These are phyloP conservation scores for Ceratosolen solmsi DNA, from an alignment of 1,140 invertebrate species.

Conservation along the genomic window DNA sequence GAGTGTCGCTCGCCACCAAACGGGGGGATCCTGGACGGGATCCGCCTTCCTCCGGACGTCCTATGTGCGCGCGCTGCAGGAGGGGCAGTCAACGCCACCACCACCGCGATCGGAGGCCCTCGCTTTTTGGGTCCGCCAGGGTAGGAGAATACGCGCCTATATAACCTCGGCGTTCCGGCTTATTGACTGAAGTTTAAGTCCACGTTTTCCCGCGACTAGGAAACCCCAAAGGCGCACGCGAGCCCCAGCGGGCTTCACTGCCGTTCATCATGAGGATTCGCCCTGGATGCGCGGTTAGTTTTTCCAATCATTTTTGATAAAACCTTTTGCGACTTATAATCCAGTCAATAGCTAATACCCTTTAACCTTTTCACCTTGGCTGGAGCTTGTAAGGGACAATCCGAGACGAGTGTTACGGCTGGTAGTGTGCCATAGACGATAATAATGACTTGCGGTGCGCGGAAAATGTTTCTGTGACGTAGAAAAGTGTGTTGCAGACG, in stretches of 20 bases:
- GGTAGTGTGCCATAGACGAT: neutral
- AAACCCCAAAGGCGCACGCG: conserved; percentile 29
- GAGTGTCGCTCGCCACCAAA: neutral
- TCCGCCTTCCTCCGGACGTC: conserved; percentile 52
- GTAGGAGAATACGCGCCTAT: conserved; percentile 72
- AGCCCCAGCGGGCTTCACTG: conserved; percentile 42
- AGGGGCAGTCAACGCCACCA: neutral
- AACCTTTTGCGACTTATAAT: too few species aligned
- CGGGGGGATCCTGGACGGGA: conserved; percentile 4
- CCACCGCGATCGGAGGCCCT: neutral
- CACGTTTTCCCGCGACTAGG: conserved; percentile 64
- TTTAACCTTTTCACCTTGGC: neutral
- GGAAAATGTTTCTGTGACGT: neutral
- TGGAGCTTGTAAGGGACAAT: too few species aligned
- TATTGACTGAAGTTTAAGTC: conserved; percentile 71
- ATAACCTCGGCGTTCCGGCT: conserved; percentile 72
- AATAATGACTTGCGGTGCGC: neutral
- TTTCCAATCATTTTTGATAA: neutral
- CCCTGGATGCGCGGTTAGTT: conserved; percentile 71
- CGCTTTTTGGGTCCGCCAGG: conserved; percentile 33
- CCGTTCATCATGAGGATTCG: conserved; percentile 68
- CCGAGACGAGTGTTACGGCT: too few species aligned
- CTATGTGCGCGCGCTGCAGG: conserved; percentile 31
- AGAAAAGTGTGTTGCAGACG: conserved; percentile 21
- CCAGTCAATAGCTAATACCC: neutral